Evolutionary conservation across 1,140 invertebrate genomes (phyloP).

Genomic region (Drosophila truncata): DNA sequence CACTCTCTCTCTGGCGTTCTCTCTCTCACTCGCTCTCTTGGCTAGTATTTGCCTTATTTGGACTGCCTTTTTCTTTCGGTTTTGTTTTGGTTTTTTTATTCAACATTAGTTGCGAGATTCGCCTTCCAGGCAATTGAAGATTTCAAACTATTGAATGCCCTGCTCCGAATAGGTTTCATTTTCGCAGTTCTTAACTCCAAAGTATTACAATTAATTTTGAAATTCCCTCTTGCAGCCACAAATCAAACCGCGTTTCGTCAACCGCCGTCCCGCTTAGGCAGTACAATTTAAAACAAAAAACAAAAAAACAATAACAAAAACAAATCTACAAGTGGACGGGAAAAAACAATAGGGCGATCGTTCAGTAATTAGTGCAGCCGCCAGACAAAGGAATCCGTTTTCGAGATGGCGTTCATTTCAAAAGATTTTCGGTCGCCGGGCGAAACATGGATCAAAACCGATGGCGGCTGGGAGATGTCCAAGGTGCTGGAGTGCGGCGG

Average conservation of each 20-base stretch:
- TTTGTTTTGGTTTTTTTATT: slow-evolving; percentile 71
- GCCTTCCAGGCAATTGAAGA: neutral
- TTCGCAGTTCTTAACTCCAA: neutral
- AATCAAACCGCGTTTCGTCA: slow-evolving; percentile 61
- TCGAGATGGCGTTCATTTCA: slow-evolving; percentile 96
- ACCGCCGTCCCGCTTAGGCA: slow-evolving; percentile 69
- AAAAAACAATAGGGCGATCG: slow-evolving; percentile 45
- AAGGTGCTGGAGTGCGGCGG: slow-evolving; percentile 95
- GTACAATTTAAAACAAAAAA: slow-evolving; percentile 12
- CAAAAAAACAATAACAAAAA: slow-evolving; percentile 39
- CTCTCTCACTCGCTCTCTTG: slow-evolving; percentile 23
- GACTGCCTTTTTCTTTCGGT: slow-evolving; percentile 48
- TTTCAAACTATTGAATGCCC: slow-evolving; percentile 9
- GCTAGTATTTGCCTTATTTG: slow-evolving; percentile 52
- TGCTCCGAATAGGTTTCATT: slow-evolving; percentile 1
- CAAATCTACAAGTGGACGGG: slow-evolving; percentile 38
- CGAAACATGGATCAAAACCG: slow-evolving; percentile 98
- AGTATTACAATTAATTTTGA: slow-evolving; percentile 58
- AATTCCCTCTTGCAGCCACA: slow-evolving; percentile 65
- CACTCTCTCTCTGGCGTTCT: slow-evolving; percentile 25
- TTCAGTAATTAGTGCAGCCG: slow-evolving; percentile 52
- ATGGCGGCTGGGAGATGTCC: slow-evolving; percentile 98
- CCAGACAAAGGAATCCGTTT: slow-evolving; percentile 35
- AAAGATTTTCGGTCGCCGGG: slow-evolving; percentile 98
- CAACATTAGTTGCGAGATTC: slow-evolving; percentile 23